Base-by-base conservation (phyloP, 2,113 vertebrate genomes). In the Sigmodon hispidus region DNA sequence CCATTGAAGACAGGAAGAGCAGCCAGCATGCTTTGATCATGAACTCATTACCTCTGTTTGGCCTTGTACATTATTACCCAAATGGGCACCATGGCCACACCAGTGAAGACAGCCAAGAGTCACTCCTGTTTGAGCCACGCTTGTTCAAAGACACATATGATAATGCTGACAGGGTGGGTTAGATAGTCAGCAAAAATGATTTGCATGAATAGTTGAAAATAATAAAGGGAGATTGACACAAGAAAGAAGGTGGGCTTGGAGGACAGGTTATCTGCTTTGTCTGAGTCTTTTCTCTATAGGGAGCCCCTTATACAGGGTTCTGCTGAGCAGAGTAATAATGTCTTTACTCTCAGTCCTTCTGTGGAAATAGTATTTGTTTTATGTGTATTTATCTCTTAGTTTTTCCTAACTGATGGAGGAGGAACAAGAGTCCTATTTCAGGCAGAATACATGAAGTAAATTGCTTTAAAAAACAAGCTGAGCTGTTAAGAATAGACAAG, bases 21-120 rank as follows among this genome's bases (percentile, higher is more conserved):
- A 84, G 80, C 84, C 77, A 96, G 95, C 69, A 72, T 94, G 81
- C 96, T 97, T 97, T 98, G 95, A 98, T 98, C 96, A 95, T 70
- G 57, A 76, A 63, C 81, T 94, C 77, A 93, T 95, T 96, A 93
- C 96, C 95, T 96, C 87, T 94, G 13, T 89, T 79, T 97, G 96
- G 96, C 96, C 96, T 96, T 94, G 91, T 93, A 63, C 17, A 0
- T 97, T 94, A 96, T 93, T 96, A 93, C 94, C 90, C 73, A 96
- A 94, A 93, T 92, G 84, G 96, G 94, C 92, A 75, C 79, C 70
- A n/a, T 75, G 88, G 72, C 88, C 81, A 52, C 48, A 50, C 84
- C 63, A 76, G 90, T 93, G 91, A 40, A 72, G 92, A 81, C 15
- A 87, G 92, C 85, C 76, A 43, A 70, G 69, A 93, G 87, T 36